Evolutionary conservation across 2,113 vertebrate genomes (phyloP).

Genomic region (Labrus mixtus): DNA sequence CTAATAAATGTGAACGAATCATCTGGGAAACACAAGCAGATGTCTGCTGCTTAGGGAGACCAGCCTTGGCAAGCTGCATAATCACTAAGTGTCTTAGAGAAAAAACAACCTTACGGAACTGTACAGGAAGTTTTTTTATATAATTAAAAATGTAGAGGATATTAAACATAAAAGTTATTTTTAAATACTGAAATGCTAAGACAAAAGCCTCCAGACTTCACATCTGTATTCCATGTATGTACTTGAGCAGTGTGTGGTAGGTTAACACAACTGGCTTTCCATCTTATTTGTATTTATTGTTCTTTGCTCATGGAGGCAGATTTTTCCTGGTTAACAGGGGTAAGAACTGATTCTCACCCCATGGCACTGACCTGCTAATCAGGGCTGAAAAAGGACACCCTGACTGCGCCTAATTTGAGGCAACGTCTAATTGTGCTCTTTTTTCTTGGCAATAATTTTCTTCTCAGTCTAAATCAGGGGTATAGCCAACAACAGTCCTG

Average conservation of each 20-base stretch:
- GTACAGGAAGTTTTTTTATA: neutral
- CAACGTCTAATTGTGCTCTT: conserved; percentile 83
- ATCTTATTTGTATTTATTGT: conserved; percentile 79
- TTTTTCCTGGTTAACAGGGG: conserved; percentile 38
- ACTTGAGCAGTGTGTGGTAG: conserved; percentile 26
- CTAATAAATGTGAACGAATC: conserved; percentile 42
- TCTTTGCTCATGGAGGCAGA: conserved; percentile 48
- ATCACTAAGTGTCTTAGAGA: conserved; percentile 24
- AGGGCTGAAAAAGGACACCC: conserved; percentile 77
- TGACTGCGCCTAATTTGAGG: conserved; percentile 84
- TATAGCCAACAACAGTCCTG: conserved; percentile 80
- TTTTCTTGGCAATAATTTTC: conserved; percentile 89
- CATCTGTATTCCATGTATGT: conserved; percentile 15
- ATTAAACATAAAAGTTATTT: too few relatives aligned
- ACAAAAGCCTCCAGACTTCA: conserved; percentile 4
- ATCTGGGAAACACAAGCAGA: conserved; percentile 59
- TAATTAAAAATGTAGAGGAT: neutral
- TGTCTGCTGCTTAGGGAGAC: conserved; percentile 71
- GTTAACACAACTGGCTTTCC: conserved; percentile 30
- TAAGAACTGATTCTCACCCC: conserved; percentile 53
- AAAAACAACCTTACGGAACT: neutral
- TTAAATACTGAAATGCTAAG: neutral
- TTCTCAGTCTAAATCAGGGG: conserved; percentile 86
- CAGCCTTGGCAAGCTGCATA: conserved; percentile 41
- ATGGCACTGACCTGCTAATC: conserved; percentile 79